Evolutionary conservation across 1,140 invertebrate species (phyloP), one percentile per base, ranked within the genome.

Genomic region (Drosophila paulistorum): DNA sequence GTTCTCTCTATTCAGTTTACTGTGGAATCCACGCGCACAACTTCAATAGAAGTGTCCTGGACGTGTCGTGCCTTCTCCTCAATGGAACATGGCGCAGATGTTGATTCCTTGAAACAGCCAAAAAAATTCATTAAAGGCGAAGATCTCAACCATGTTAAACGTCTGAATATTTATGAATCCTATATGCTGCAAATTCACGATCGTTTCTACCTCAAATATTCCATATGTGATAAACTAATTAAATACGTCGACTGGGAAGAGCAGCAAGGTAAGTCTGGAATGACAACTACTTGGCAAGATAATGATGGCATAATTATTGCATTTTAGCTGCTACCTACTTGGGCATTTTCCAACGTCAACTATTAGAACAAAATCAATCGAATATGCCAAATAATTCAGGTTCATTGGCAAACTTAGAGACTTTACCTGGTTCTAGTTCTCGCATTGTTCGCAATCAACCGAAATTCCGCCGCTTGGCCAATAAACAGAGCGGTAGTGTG

Each of bases 121-220:
- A 95, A 95, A 79, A 94, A 94, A 70, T 92, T 94, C 6, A 94
- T 97, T 1, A 94, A 89, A 81, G 96, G 95, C 61, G 95, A 97
- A 37, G 95, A 97, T 81, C 92, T 97, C 10, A 95, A 95, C 75
- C 95, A 96, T 72, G 90, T 98, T 1, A 96, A 96, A 81, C 93
- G 96, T 55, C 93, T 98, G 26, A 97, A 97, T 91, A 95, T 97
- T 20, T 98, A 98, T 87, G 96, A 97, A 80, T 95, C 96, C n/a
- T 97, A 96, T 89, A 97, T 96, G 54, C 93, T 97, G 54, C 97
- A 98, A 93, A 95, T 98, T 41, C 97, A 97, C 54, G 97, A 98
- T 93, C 94, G 96, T 70, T 96, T 96, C 73, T 95, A 94, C 90
- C 92, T 94, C 65, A 94, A 93, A 65, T 93, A 94, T 76, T 91